phyloP scores from a whole-genome alignment of 2,113 vertebrate species.

The Clarias gariepinus region DNA sequence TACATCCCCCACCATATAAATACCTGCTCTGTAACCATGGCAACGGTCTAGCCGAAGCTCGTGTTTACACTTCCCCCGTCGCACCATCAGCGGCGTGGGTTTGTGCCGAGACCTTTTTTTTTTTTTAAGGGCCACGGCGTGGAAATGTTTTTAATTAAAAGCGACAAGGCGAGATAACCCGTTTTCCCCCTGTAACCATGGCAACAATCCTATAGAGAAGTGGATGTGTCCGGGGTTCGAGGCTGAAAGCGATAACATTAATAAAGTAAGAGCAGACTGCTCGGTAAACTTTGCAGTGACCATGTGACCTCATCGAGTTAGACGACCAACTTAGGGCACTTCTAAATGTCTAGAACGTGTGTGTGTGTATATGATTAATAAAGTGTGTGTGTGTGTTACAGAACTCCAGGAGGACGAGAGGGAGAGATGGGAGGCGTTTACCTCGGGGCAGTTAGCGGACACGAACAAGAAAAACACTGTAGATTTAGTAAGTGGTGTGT shows the following conservation, averaged over 20 bases:
- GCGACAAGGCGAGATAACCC: background rate
- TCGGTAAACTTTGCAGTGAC: background rate
- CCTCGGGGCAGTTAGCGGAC: constrained; percentile 88
- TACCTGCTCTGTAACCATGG: background rate
- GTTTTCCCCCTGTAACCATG: background rate
- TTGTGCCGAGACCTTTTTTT: background rate
- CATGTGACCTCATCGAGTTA: background rate
- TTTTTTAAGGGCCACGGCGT: background rate
- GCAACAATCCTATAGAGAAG: background rate
- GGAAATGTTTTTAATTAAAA: constrained; percentile 3
- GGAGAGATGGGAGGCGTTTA: constrained; percentile 94
- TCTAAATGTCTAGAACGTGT: background rate
- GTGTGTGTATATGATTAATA: background rate
- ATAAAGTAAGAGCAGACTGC: background rate
- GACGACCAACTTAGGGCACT: background rate
- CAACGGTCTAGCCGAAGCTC: background rate
- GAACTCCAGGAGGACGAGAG: constrained; percentile 86
- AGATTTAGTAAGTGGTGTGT: constrained; percentile 85
- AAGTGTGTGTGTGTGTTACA: constrained; percentile 60
- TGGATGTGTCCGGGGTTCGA: background rate
- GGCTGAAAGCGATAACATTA: background rate
- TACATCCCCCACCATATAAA: background rate
- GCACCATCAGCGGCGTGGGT: background rate
- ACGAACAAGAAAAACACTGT: constrained; percentile 99
- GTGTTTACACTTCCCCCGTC: background rate